Base-by-base conservation (phyloP, 1,140 invertebrate species). In the Danaus plexippus region DNA sequence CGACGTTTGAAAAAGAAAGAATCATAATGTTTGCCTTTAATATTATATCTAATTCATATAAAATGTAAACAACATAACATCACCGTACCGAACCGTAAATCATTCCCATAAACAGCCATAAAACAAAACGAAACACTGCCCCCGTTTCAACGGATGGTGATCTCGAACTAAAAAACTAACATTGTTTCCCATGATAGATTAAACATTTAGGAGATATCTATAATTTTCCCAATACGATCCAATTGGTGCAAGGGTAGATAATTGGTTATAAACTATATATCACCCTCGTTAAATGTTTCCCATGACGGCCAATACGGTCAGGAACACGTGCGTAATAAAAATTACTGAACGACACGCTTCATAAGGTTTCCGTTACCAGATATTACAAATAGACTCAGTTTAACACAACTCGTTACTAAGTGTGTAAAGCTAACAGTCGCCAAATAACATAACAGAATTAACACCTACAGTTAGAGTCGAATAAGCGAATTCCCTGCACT, bases 241-340 rank as follows among this genome's bases (percentile, higher is more conserved):
- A 56, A 64, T 69, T 73, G 57, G 57, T 57, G 52, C 47, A 61
- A 59, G 63, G 69, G 66, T 61, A 75, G 69, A 76, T 81, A 84
- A 80, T 81, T 77, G 73, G 64, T 64, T 75, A 76, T 77, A 72
- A 48, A 55, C 56, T 47, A 63, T 72, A 72, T 75, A 77, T 75
- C 74, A 71, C 78, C 78, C 78, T 77, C 65, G 77, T 78, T 85
- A 80, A 82, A 75, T 61, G 75, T 52, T 80, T 80, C 75, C 77
- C 79, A 80, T 74, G 69, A 55, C 59, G 58, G 52, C 64, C 63
- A 64, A 54, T 56, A 32, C 22, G 4, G 22, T 32, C 7, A 61
- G 58, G 59, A 62, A 66, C 64, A 69, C 69, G 67, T 72, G 69
- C 46, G 59, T 32, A 32, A 64, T 62, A 57, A 48, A 13, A 49